A percentile compares a stretch with the other conserved stretches of the same genome.
Evolutionary conservation across 2,797 vertebrate genomes (phyloP).

Genomic region (Oophaga sylvatica): DNA sequence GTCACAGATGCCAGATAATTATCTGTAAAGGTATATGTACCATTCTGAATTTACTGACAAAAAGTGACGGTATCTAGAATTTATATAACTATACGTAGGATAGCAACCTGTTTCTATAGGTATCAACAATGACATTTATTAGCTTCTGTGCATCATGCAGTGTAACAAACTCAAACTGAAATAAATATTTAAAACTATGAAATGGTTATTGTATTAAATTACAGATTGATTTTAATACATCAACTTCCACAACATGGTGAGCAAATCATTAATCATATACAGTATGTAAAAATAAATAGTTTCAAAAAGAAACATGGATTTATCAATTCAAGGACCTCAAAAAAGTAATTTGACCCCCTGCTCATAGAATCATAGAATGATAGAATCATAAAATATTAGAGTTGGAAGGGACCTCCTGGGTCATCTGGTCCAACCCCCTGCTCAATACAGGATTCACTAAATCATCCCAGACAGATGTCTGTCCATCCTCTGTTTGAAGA

Average conservation of each 20-base stretch:
- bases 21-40: neutral
- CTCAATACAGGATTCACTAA: too few relatives aligned
- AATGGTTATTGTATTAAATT: neutral
- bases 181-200: neutral
- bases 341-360: too few relatives aligned
- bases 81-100: neutral
- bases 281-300: neutral
- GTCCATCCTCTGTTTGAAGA: too few relatives aligned
- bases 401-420: too few relatives aligned
- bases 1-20: neutral
- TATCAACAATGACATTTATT: neutral
- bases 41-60: slow-evolving; percentile 5
- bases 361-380: too few relatives aligned
- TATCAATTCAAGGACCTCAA: neutral
- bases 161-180: neutral
- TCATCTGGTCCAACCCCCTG: too few relatives aligned
- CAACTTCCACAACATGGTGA: neutral
- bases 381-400: too few relatives aligned
- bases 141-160: neutral
- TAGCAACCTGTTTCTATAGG: neutral
- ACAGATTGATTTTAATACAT: neutral
- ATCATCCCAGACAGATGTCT: too few relatives aligned
- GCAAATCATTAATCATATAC: neutral
- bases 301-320: neutral
- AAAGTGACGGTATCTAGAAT: neutral